These are phyloP conservation scores for Calycopis cecrops DNA, from an alignment of 1,140 invertebrate species.

Conservation along the genomic window DNA sequence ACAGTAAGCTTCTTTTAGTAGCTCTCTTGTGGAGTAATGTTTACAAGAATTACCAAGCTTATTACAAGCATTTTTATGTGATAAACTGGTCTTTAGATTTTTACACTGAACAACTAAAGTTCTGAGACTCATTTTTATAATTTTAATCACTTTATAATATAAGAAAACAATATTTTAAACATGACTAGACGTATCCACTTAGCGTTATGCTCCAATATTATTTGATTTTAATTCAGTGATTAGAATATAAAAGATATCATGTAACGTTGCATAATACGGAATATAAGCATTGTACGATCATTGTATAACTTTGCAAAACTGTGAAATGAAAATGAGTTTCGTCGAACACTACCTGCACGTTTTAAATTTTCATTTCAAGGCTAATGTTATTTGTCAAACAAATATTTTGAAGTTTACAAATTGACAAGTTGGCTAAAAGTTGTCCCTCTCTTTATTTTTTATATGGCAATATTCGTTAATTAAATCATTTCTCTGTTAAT, in stretches of 20 bases:
- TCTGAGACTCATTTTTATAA: slow-evolving; percentile 39
- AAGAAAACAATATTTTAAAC: background rate
- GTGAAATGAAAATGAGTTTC: background rate
- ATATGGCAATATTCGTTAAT: no score
- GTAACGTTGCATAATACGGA: slow-evolving; percentile 17
- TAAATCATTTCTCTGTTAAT: no score
- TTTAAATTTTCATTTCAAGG: background rate
- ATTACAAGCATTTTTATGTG: slow-evolving; percentile 32
- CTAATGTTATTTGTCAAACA: no score
- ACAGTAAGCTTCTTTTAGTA: slow-evolving; percentile 70
- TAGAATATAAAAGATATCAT: no score
- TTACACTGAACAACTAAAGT: slow-evolving; percentile 29
- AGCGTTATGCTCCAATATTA: no score
- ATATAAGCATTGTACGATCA: slow-evolving; percentile 2
- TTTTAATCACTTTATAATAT: slow-evolving; percentile 12
- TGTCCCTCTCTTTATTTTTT: no score
- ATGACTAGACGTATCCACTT: background rate
- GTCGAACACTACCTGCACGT: background rate
- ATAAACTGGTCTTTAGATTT: slow-evolving; percentile 38
- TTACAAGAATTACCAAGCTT: slow-evolving; percentile 26
- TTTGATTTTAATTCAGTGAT: no score
- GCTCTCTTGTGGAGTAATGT: slow-evolving; percentile 56
- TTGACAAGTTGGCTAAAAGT: no score
- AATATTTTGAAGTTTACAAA: no score
- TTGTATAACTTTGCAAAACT: background rate